Conservation (phyloP, 2,797 vertebrate species). For the Takifugu rubripes region DNA sequence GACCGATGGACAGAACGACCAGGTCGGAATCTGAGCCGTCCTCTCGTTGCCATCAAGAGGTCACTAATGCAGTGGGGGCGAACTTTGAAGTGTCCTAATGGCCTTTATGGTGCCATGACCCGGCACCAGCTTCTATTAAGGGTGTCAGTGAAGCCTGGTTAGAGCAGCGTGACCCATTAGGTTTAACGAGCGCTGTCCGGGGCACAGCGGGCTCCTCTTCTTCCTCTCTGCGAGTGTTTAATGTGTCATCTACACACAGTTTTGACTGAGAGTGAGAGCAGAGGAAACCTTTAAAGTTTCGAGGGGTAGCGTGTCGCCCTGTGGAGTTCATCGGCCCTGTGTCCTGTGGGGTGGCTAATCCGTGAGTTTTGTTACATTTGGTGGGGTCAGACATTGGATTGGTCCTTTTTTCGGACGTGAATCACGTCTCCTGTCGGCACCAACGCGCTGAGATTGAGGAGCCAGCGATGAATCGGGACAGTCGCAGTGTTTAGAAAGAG, state of each 20-base stretch:
- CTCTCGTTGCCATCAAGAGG: conserved; percentile 52
- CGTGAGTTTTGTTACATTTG: too few species aligned
- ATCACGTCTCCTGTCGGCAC: too few species aligned
- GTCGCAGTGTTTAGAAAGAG: too few species aligned
- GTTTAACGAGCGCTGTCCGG: conserved; percentile 69
- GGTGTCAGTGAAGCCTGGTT: conserved; percentile 73
- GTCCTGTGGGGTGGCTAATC: conserved; percentile 7
- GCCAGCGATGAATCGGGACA: too few species aligned
- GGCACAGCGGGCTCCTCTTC: conserved; percentile 62
- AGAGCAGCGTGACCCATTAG: conserved; percentile 71
- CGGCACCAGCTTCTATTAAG: conserved; percentile 67
- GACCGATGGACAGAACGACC: conserved; percentile 49
- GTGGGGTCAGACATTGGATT: too few species aligned
- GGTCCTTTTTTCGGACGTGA: too few species aligned
- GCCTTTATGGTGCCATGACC: conserved; percentile 71
- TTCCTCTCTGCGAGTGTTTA: conserved; percentile 57
- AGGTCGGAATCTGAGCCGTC: conserved; percentile 67
- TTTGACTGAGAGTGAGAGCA: conserved; percentile 27
- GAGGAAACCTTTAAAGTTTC: conserved; percentile 9
- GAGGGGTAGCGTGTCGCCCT: conserved; percentile 7
- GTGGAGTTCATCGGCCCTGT: not conserved
- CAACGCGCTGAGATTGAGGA: too few species aligned
- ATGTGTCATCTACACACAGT: conserved; percentile 47
- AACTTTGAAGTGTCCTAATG: conserved; percentile 79
- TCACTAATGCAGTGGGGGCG: conserved; percentile 51